Percentiles rank a stretch among this genome's conserved stretches.
Evolutionary conservation across 2,888 invertebrate genomes (phyloP).

Genomic region (Drosophila stalkeri): DNA sequence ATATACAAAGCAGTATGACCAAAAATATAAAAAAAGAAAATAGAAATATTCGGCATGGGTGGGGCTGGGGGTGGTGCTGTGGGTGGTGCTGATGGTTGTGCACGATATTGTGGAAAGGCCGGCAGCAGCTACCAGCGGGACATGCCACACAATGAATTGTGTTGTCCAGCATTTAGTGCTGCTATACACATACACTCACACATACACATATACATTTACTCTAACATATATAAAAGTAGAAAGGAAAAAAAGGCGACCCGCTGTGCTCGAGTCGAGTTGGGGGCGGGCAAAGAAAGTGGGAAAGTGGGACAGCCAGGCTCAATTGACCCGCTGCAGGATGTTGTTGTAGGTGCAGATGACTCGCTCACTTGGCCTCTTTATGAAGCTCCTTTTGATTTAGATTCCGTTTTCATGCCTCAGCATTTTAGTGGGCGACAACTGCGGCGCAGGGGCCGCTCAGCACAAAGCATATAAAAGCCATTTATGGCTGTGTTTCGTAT

Average conservation of each 20-base stretch:
- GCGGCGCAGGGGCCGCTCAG: background rate
- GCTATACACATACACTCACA: constrained; percentile 41
- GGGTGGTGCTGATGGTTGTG: constrained; percentile 8
- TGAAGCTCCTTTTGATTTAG: constrained; percentile 31
- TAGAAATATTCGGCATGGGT: constrained; percentile 53
- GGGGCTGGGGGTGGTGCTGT: constrained; percentile 16
- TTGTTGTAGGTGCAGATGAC: constrained; percentile 33
- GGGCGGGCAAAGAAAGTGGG: constrained; percentile 14
- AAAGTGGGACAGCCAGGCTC: constrained; percentile 18
- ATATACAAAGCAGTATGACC: constrained; percentile 26
- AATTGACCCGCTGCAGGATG: constrained; percentile 42
- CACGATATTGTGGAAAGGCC: constrained; percentile 37
- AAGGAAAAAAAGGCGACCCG: constrained; percentile 29
- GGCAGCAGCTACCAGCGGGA: constrained; percentile 65
- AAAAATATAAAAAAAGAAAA: constrained; percentile 26
- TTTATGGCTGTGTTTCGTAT: constrained; percentile 3
- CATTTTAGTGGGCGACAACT: background rate
- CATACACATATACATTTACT: constrained; percentile 16
- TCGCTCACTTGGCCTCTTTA: constrained; percentile 40
- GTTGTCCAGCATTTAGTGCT: constrained; percentile 78
- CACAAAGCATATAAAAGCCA: constrained; percentile 12
- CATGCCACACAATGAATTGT: constrained; percentile 78
- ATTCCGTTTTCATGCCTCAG: constrained; percentile 23
- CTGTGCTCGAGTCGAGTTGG: constrained; percentile 35
- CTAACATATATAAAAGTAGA: constrained; percentile 13